Evolutionary conservation across 2,888 invertebrate genomes (phyloP), one percentile per base, ranked within the genome.

Genomic region (Miltochrista miniata): DNA sequence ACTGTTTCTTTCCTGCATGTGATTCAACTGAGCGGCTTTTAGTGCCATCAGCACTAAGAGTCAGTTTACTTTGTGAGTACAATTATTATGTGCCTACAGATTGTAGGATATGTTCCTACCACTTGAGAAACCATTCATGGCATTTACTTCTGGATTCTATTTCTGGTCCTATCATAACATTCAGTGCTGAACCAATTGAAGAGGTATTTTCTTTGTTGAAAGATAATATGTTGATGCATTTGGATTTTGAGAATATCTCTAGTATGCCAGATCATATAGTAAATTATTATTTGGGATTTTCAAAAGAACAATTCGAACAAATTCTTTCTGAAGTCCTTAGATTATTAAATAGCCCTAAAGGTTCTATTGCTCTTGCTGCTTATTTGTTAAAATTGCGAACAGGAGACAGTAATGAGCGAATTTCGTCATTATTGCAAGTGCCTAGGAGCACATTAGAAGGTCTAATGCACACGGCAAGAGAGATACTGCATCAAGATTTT

Each of bases 401-500:
- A 38, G 38, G 38, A 38, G 15, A 38, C 15, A 38, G 38, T 38
- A 18, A 38, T 15, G 38, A 38, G 10, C 38, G 38, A 15, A 38
- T 38, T 14, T 38, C 38, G 10, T 38, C 38, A 15, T 38, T 38
- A 15, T 38, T 38, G 38, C 35, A 37, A 29, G 37, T 45, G 1
- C 45, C 37, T 14, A 45, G 45, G 24, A 45, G 45, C 11, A 45
- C 45, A 24, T 12, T 45, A 45, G 45, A 45, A n/a, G 3, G 29
- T 7, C 14, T 45, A 8, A 45, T 45, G 45, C 29, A 36, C 11
- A 45, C 7, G 24, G 45, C 45, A 5, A n/a, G 45, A 9, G 36
- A 45, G 37, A 37, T 45, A 45, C 13, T 45, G 12, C 29, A 30
- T 37, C 45, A 45, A 14, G 45, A 45, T 30, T 45, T 45, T 45